Percentiles rank a stretch among this genome's conserved stretches.
phyloP scores from a whole-genome alignment of 1,140 invertebrate species.

The Formica selysi region DNA sequence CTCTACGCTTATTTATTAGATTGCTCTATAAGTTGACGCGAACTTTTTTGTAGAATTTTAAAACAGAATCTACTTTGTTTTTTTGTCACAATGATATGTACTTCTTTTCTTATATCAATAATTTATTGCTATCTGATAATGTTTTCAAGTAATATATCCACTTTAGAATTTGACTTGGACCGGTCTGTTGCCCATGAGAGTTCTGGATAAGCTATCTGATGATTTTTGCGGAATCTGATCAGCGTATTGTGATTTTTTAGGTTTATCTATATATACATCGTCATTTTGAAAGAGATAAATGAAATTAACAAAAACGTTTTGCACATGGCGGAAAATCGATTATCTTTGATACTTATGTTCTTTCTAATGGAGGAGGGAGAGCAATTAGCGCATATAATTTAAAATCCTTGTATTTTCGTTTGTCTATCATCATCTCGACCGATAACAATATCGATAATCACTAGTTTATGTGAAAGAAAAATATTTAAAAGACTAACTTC shows the following conservation, averaged over 20 bases:
- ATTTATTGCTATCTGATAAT: background rate
- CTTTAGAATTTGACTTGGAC: background rate
- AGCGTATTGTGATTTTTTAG: background rate
- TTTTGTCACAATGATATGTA: background rate
- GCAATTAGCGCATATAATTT: background rate
- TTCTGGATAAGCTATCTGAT: background rate
- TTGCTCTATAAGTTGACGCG: background rate
- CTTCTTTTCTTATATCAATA: background rate
- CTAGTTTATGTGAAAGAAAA: too few relatives aligned
- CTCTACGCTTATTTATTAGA: constrained; percentile 11
- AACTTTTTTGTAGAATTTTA: background rate
- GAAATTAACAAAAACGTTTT: constrained; percentile 12
- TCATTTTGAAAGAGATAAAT: constrained; percentile 10
- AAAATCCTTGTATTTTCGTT: background rate
- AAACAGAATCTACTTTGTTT: background rate
- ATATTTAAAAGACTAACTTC: too few relatives aligned
- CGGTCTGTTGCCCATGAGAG: background rate
- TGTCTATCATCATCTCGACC: background rate
- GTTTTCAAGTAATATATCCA: background rate
- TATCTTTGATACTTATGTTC: background rate
- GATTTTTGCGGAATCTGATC: background rate
- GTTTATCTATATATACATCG: background rate
- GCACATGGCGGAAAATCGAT: background rate
- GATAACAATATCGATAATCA: background rate
- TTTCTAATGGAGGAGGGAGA: background rate